Percentiles rank a stretch among this genome's conserved stretches.
Conservation (phyloP, 1,140 invertebrate species). For the Nebria ingens region DNA sequence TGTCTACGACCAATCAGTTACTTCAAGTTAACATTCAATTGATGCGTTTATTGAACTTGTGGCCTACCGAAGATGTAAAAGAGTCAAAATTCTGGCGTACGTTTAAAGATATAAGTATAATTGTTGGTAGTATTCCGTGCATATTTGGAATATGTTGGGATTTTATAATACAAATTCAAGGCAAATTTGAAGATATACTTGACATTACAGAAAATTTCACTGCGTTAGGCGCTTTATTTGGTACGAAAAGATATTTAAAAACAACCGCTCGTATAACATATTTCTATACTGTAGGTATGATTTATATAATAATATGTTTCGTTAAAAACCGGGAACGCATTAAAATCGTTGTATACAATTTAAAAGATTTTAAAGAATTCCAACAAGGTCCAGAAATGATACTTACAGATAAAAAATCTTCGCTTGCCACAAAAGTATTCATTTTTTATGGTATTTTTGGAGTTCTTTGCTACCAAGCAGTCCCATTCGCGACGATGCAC, state of each 20-base stretch:
- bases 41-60: neutral
- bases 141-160: neutral
- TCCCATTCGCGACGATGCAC: neutral
- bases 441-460: constrained; percentile 1
- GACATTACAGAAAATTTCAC: constrained; percentile 8
- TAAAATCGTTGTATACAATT: neutral
- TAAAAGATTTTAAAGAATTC: constrained; percentile 1
- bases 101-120: neutral
- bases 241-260: no score
- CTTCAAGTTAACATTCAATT: neutral
- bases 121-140: neutral
- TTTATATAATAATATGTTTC: constrained; percentile 2
- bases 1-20: neutral
- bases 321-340: neutral
- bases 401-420: neutral
- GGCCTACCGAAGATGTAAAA: neutral
- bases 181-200: neutral
- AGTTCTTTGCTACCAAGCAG: neutral
- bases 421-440: constrained; percentile 6
- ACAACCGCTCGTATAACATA: no score
- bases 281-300: no score
- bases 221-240: neutral
- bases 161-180: neutral
- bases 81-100: neutral
- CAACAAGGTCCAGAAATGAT: neutral